Base-by-base conservation (phyloP, 2,797 vertebrate species). In the Gymnoscopelus braueri region DNA sequence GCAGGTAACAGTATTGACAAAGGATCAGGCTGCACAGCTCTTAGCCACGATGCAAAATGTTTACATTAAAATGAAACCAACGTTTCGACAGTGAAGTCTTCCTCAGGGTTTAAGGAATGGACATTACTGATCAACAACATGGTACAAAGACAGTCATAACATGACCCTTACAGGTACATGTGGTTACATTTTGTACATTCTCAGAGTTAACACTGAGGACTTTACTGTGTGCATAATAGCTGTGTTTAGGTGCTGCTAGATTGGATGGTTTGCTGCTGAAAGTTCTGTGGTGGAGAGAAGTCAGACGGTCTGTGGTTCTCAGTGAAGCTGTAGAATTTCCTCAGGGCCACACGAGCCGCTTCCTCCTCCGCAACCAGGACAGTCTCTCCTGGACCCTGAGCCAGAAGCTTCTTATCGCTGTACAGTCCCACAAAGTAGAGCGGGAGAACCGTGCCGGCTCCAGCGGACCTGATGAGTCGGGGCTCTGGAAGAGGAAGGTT, bases 371-470 rank as follows among this genome's bases (percentile, higher is more conserved):
- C 98, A 56, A 93, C 93, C 5, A 92, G 39, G 0, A 97, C 57
- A 0, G 97, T 98, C 72, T 99, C 98, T 19, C 97, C 98, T 47
- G 98, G 97, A 60, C 95, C 97, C 81, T 98, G 95, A 53, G 96
- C 96, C 59, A 99, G 81, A 62, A 99, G 88, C 89, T 96, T 96
- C 87, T 93, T 95, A 84, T 99, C 92, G 48, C 98, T 99, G 80
- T 98, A 99, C 66, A 99, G 90, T 14, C 97, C 98, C 8, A 99
- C 95, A 58, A 99, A 97, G 90, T 96, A 96, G 0, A 99, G 78
- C 0, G 98, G 96, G 26, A 99, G 89, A 67, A 95, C 96, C 0
- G 98, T 98, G 78, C 87, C 95, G 89, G 93, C 92, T 69, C 98
- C 98, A 15, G 96, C 72, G 56, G 97, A 94, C 67, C 95, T 92